phyloP scores from a whole-genome alignment of 2,113 vertebrate species.

The Notarius lentiginosus region DNA sequence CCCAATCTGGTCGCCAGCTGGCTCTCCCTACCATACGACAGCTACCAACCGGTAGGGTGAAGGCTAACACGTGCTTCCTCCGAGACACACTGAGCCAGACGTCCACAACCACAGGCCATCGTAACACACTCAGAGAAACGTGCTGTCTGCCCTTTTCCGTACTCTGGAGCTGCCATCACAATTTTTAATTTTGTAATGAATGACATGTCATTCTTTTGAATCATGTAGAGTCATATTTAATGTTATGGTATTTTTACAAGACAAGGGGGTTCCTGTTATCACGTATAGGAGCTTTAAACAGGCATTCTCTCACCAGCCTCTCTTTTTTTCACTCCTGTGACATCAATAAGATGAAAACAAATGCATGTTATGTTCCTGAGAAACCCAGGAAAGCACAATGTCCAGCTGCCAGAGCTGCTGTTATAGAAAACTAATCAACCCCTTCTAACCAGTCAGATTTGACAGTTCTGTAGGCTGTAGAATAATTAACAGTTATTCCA shows the following conservation, averaged over 20 bases:
- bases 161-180: neutral
- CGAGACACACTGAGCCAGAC: neutral
- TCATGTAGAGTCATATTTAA: neutral
- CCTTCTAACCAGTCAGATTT: neutral
- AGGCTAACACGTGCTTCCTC: neutral
- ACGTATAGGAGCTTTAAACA: neutral
- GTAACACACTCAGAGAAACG: neutral
- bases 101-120: neutral
- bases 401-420: neutral
- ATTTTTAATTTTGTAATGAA: neutral
- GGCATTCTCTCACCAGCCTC: neutral
- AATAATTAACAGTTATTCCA: neutral
- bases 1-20: neutral
- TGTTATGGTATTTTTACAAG: neutral
- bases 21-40: neutral
- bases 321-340: neutral
- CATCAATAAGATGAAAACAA: neutral
- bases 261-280: neutral
- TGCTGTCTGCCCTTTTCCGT: neutral
- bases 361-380: neutral
- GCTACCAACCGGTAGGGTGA: neutral
- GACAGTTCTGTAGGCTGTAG: neutral
- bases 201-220: neutral
- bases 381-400: neutral
- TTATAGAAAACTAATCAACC: neutral